phyloP scores from a whole-genome alignment of 2,888 invertebrate species.

The Mythimna loreyi region DNA sequence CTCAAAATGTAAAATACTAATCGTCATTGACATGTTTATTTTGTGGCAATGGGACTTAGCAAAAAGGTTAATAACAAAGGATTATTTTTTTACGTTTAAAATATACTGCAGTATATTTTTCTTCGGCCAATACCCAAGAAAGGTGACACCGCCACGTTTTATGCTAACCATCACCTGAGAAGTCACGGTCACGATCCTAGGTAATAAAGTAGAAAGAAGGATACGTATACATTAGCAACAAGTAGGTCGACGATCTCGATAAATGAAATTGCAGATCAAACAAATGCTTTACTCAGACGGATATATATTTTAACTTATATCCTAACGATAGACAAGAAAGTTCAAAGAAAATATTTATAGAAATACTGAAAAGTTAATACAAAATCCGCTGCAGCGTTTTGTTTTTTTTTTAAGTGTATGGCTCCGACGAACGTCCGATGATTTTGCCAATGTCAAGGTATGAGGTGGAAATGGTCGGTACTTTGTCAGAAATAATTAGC shows the following conservation, averaged over 20 bases:
- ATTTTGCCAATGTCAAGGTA: too few relatives aligned
- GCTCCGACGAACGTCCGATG: too few relatives aligned
- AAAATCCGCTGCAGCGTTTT: too few relatives aligned
- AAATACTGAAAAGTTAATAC: too few relatives aligned
- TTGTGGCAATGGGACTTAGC: background rate
- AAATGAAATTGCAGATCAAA: background rate
- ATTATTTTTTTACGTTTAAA: too few relatives aligned
- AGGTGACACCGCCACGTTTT: slow-evolving; percentile 10
- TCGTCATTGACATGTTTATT: background rate
- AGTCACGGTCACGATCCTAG: slow-evolving; percentile 11
- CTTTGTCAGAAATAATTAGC: too few relatives aligned
- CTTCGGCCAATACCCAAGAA: background rate
- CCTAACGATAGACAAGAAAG: too few relatives aligned
- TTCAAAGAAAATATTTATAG: too few relatives aligned
- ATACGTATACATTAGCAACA: slow-evolving; percentile 12
- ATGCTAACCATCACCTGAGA: slow-evolving; percentile 26
- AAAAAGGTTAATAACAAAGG: too few relatives aligned
- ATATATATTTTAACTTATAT: too few relatives aligned
- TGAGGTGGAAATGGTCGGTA: too few relatives aligned
- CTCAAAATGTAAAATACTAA: background rate
- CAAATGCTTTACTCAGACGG: background rate
- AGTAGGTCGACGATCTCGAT: slow-evolving; percentile 14
- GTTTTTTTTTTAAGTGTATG: too few relatives aligned
- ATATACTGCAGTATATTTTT: background rate
- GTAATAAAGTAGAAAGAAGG: slow-evolving; percentile 31